phyloP scores from a whole-genome alignment of 2,888 invertebrate species.

The Aporophyla nigra region DNA sequence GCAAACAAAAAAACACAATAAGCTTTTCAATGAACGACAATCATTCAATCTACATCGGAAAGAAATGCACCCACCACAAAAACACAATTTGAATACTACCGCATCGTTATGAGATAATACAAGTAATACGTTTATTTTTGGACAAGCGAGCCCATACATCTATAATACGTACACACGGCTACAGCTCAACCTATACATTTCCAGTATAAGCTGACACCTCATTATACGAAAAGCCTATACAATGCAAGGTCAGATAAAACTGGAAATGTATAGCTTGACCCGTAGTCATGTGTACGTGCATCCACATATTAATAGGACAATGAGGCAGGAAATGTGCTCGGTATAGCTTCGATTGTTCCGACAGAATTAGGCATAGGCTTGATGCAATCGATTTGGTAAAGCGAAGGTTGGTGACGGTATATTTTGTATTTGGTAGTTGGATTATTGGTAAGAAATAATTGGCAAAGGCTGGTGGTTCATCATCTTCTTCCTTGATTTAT shows the following conservation, averaged over 20 bases:
- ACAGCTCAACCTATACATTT: too few species aligned
- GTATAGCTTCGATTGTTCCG: constrained; percentile 57
- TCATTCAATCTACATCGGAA: constrained; percentile 6
- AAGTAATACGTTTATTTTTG: constrained; percentile 45
- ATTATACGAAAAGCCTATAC: too few species aligned
- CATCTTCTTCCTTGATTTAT: too few species aligned
- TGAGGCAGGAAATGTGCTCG: constrained; percentile 57
- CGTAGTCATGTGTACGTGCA: neutral
- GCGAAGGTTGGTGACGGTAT: constrained; percentile 8
- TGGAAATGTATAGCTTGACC: too few species aligned
- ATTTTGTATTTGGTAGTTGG: neutral
- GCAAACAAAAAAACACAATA: neutral
- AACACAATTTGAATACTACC: constrained; percentile 52
- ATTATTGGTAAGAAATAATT: neutral
- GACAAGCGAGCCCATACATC: constrained; percentile 35
- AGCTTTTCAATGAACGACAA: neutral
- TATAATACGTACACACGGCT: constrained; percentile 25
- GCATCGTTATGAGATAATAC: constrained; percentile 33
- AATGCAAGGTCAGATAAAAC: too few species aligned
- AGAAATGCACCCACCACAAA: constrained; percentile 17
- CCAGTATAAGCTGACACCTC: too few species aligned
- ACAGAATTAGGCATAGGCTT: constrained; percentile 51
- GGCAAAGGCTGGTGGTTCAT: too few species aligned
- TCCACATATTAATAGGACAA: constrained; percentile 39
- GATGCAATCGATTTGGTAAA: constrained; percentile 27